phyloP scores from a whole-genome alignment of 2,888 invertebrate genomes.

The Himalopsyche tibetana region DNA sequence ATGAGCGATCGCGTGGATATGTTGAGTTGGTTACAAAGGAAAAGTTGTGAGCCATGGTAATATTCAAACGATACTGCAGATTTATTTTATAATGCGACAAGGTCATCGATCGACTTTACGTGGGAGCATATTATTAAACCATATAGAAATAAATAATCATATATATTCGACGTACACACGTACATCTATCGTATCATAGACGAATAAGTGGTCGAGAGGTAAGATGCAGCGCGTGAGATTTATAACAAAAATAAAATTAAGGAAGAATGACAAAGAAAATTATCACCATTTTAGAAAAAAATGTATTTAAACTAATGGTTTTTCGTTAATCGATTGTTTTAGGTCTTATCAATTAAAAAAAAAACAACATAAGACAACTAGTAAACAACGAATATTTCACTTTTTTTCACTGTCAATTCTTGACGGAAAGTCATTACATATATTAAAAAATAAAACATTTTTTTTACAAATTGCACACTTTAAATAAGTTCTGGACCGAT shows the following conservation, averaged over 20 bases:
- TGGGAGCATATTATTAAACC: conserved; percentile 10
- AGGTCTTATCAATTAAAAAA: too few species aligned
- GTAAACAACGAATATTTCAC: too few species aligned
- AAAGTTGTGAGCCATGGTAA: conserved; percentile 32
- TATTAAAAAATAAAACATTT: too few species aligned
- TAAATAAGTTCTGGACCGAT: too few species aligned
- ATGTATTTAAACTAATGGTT: too few species aligned
- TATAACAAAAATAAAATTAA: background rate
- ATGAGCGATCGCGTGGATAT: background rate
- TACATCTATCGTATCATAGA: background rate
- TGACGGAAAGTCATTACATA: too few species aligned
- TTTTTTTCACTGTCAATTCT: too few species aligned
- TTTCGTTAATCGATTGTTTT: too few species aligned
- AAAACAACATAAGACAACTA: too few species aligned
- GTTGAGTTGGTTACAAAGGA: conserved; percentile 4
- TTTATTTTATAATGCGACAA: background rate
- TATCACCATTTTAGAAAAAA: too few species aligned
- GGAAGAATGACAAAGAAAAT: too few species aligned
- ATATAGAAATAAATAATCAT: background rate
- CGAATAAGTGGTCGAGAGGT: background rate
- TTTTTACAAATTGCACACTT: too few species aligned
- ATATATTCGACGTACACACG: background rate
- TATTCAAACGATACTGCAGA: background rate
- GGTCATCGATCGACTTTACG: conserved; percentile 19
- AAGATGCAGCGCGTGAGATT: background rate